Base-by-base conservation (phyloP, 2,797 vertebrate species). In the Catamblyrhynchus diadema region DNA sequence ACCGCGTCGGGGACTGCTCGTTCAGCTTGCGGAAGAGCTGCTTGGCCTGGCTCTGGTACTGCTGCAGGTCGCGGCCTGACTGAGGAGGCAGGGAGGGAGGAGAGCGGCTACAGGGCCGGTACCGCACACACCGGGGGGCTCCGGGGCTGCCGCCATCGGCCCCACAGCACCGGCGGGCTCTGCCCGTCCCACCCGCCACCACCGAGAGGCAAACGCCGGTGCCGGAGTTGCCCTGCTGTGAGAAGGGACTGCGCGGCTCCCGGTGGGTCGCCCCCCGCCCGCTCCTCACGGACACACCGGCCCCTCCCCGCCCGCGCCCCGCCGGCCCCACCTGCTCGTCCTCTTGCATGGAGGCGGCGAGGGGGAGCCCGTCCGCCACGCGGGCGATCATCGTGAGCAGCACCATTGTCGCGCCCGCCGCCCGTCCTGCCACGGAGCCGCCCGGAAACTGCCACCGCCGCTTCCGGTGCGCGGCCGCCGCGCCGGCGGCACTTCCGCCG, bases 11-110 rank as follows among this genome's bases (percentile, higher is more conserved):
- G 79, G 99, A 99, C 95, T 99, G 99, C 60, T 99, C 99, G n/a
- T 99, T 99, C 94, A 99, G 97, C 86, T 99, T 99, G 82, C 99
- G 98, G 95, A 99, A 99, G 51, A 99, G 98, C 96, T 99, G 99
- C 96, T 99, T 99, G 7, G 99, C 99, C 91, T 99, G 99, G 96
- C 98, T 99, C 98, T 99, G 99, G 97, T 99, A 99, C 93, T 99
- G 99, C 86, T 99, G 99, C 89, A 99, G 98, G 93, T 99, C 99
- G 50, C 99, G 98, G 86, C 99, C 99, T 96, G 99, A 97, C 99
- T 99, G 91, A 90, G 97, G 77, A 94, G 94, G 95, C 60, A 97
- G 45, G 22, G 21, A 59, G 15, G 23, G 48, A 47, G 32, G 44
- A 39, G 59, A 33, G 41, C 70, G n/a, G 82, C 71, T 57, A 65